Base-by-base conservation (phyloP, 2,888 invertebrate species). In the Eilema caniola region DNA sequence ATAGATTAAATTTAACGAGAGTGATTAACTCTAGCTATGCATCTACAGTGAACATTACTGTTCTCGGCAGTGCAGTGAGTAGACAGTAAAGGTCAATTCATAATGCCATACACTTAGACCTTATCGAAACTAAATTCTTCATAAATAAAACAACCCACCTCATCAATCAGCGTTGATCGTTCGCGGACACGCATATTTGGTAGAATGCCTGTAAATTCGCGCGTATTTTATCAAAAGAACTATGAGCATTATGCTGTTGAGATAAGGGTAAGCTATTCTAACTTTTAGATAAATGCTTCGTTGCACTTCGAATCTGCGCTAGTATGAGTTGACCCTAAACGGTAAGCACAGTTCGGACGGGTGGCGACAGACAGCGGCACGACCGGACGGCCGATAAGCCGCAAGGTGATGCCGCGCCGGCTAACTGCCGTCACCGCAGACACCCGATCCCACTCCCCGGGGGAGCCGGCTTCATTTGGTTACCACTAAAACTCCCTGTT, bases 381-480 rank as follows among this genome's bases (percentile, higher is more conserved):
- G 86, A 83, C 88, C 90, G 90, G 88, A 88, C 86, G 87, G 75
- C 86, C 88, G 91, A 90, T 91, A 91, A 91, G 90, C 91, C 90
- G 85, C 91, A 90, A 90, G 90, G 90, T 90, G 89, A 86, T 89
- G 88, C 81, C 86, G 85, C 80, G 83, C 78, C 85, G 83, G 83
- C 87, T 87, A 88, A 89, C 89, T 86, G 79, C 88, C 85, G 83
- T 72, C 80, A 84, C 86, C 86, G 83, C 87, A 86, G 74, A 76
- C 76, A 69, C 76, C 72, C 62, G 53, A 67, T 76, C 78, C 78
- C 77, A 74, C 73, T 76, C 75, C 74, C 71, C 72, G 71, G 81
- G 81, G 83, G 83, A 76, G 74, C 75, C 75, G 73, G 85, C 79
- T 84, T 86, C 87, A 87, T 88, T 89, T 86, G 85, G 83, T 84